Conservation (phyloP, 1,140 invertebrate species). For the Archegozetes longisetosus region DNA sequence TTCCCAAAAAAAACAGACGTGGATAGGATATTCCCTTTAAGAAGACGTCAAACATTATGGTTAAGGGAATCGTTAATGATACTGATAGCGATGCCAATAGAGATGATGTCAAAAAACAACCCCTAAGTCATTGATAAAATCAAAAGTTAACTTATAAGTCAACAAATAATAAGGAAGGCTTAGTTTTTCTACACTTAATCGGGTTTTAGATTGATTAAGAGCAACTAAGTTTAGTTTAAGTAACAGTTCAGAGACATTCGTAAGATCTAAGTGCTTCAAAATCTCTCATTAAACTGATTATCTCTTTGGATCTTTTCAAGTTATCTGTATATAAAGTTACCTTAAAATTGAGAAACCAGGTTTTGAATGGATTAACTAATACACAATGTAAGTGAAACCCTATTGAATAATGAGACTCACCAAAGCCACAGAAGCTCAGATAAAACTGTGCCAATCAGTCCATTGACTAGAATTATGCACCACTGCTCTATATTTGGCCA, state of each 20-base stretch:
- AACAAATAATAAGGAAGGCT: slow-evolving; percentile 10
- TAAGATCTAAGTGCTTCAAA: too few relatives aligned
- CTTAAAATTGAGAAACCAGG: too few relatives aligned
- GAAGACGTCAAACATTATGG: slow-evolving; percentile 61
- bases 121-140: slow-evolving; percentile 38
- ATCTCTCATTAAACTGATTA: too few relatives aligned
- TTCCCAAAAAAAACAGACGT: slow-evolving; percentile 58
- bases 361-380: too few relatives aligned
- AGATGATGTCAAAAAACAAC: slow-evolving; percentile 73
- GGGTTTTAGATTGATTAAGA: background rate
- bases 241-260: too few relatives aligned
- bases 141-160: background rate
- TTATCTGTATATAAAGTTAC: too few relatives aligned
- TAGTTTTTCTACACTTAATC: slow-evolving; percentile 2
- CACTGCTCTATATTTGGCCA: slow-evolving; percentile 62
- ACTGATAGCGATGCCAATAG: slow-evolving; percentile 64
- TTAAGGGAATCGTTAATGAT: slow-evolving; percentile 65
- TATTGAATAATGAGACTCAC: slow-evolving; percentile 37
- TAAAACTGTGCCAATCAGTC: slow-evolving; percentile 67
- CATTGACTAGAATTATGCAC: slow-evolving; percentile 59
- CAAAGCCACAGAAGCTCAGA: slow-evolving; percentile 75
- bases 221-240: slow-evolving; percentile 17
- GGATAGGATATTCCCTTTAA: slow-evolving; percentile 55
- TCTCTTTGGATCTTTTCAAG: too few relatives aligned
- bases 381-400: too few relatives aligned